Conservation (phyloP, 1,140 invertebrate genomes). For the Steinernema feltiae region DNA sequence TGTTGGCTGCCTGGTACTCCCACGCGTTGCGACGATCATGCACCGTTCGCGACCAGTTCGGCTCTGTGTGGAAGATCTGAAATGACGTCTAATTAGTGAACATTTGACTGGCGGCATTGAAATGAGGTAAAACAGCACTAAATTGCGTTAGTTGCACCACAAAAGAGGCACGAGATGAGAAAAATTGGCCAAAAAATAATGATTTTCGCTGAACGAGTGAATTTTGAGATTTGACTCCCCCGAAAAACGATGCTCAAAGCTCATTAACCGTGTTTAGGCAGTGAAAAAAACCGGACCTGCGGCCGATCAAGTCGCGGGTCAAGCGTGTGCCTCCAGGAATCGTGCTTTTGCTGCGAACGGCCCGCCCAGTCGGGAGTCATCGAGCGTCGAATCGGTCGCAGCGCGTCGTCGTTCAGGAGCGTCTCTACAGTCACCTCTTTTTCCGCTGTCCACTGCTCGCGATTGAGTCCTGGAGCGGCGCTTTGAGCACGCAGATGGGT, state of each 20-base stretch:
- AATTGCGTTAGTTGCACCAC: background rate
- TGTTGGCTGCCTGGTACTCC: constrained; percentile 34
- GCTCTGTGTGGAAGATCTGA: constrained; percentile 36
- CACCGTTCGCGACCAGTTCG: constrained; percentile 38
- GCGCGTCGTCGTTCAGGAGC: constrained; percentile 37
- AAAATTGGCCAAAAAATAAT: background rate
- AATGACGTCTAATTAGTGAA: constrained; percentile 13
- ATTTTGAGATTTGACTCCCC: no score
- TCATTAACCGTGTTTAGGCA: background rate
- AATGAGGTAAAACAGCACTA: background rate
- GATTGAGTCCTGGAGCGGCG: background rate
- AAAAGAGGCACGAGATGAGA: background rate
- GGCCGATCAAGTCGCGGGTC: constrained; percentile 34
- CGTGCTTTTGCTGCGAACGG: constrained; percentile 33
- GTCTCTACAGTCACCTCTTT: constrained; percentile 38
- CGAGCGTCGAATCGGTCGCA: constrained; percentile 18
- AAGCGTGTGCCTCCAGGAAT: constrained; percentile 27
- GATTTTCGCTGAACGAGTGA: background rate
- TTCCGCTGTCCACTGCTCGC: constrained; percentile 18
- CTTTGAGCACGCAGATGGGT: constrained; percentile 15
- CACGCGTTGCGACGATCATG: constrained; percentile 33
- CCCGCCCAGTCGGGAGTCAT: constrained; percentile 34
- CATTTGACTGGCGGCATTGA: background rate
- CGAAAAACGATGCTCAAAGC: background rate
- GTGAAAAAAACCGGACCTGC: constrained; percentile 21